Evolutionary conservation across 2,888 invertebrate genomes (phyloP).

Genomic region (Erpobdella octoculata): DNA sequence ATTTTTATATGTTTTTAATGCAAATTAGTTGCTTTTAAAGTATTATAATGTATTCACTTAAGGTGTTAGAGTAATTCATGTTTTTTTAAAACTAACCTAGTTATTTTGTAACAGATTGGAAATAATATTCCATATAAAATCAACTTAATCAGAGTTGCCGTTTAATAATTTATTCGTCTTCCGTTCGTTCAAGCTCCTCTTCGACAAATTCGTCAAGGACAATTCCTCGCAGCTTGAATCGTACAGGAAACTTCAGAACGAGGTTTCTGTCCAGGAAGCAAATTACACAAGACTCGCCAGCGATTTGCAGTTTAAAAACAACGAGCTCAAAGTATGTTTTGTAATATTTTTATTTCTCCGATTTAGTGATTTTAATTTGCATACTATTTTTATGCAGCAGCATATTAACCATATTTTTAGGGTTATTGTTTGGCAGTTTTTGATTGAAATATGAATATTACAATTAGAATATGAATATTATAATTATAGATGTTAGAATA

Average conservation of each 20-base stretch:
- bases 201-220: constrained; percentile 26
- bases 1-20: background rate
- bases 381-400: background rate
- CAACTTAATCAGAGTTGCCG: too few species aligned
- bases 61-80: too few species aligned
- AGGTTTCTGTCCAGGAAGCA: constrained; percentile 16
- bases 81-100: too few species aligned
- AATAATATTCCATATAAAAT: too few species aligned
- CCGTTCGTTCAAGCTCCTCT: background rate
- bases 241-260: constrained; percentile 28
- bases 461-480: too few species aligned
- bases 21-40: too few species aligned
- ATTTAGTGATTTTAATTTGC: background rate
- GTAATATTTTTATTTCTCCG: background rate
- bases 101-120: too few species aligned
- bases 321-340: constrained; percentile 23
- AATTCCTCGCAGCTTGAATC: constrained; percentile 5
- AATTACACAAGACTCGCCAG: constrained; percentile 14
- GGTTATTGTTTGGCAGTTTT: background rate
- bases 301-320: constrained; percentile 20
- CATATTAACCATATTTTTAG: background rate
- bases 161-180: background rate
- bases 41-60: too few species aligned
- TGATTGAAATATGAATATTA: too few species aligned
- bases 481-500: too few species aligned